These are phyloP conservation scores for Rhinatrema bivittatum DNA, from an alignment of 2,797 vertebrate genomes.

Conservation along the genomic window DNA sequence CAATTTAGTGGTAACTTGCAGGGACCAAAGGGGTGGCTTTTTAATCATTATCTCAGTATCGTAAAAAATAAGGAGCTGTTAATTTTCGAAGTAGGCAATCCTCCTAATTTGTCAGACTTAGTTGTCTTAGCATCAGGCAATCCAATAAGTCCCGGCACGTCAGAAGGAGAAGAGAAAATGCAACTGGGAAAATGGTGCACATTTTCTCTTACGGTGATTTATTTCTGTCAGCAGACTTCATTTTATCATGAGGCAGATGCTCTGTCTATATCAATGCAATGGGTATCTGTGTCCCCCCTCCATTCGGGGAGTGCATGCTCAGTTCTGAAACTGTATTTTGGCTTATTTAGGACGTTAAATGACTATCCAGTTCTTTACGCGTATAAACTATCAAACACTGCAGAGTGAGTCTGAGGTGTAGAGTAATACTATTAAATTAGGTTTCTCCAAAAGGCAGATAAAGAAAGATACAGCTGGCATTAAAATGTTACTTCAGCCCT, in stretches of 20 bases:
- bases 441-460: constrained; percentile 17
- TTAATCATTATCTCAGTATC: constrained; percentile 49
- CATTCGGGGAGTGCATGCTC: constrained; percentile 51
- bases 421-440: constrained; percentile 24
- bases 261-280: constrained; percentile 54
- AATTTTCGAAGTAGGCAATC: constrained; percentile 53
- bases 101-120: constrained; percentile 68
- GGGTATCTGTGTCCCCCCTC: constrained; percentile 52
- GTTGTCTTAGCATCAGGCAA: constrained; percentile 65
- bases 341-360: constrained; percentile 32
- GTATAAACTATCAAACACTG: constrained; percentile 26
- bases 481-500: constrained; percentile 24
- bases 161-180: constrained; percentile 54
- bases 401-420: constrained; percentile 38
- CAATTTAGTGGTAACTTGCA: constrained; percentile 53
- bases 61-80: constrained; percentile 54
- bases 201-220: constrained; percentile 58
- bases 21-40: constrained; percentile 43
- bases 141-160: constrained; percentile 69
- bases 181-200: constrained; percentile 60
- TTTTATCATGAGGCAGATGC: constrained; percentile 66
- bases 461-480: constrained; percentile 31
- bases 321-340: constrained; percentile 39
- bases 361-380: constrained; percentile 32
- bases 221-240: constrained; percentile 69